Percentiles rank a stretch among this genome's conserved stretches.
Evolutionary conservation across 1,140 invertebrate species (phyloP).

Genomic region (Thalassaphorura encarpata): DNA sequence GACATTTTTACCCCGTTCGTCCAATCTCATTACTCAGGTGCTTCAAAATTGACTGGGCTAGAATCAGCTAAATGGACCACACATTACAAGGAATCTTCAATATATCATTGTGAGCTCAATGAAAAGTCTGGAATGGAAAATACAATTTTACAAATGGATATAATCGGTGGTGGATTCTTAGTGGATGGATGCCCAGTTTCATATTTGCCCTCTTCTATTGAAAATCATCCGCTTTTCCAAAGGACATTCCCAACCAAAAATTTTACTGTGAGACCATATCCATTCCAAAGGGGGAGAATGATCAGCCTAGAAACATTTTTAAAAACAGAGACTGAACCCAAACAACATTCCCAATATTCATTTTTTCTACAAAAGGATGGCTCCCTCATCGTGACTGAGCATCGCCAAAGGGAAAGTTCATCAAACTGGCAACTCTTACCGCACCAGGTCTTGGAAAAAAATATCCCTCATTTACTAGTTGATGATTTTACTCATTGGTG

Average conservation of each 20-base stretch:
- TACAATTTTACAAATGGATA: conserved; percentile 12
- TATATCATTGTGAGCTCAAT: not conserved
- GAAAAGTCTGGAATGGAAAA: not conserved
- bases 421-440: not conserved
- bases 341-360: conserved; percentile 3
- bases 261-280: conserved; percentile 12
- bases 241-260: conserved; percentile 4
- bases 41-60: not conserved
- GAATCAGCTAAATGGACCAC: not conserved
- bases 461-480: conserved; percentile 6
- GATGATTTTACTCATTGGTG: conserved; percentile 16
- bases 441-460: not conserved
- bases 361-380: conserved; percentile 4
- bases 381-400: conserved; percentile 1
- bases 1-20: conserved; percentile 2
- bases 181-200: conserved; percentile 16
- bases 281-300: conserved; percentile 11
- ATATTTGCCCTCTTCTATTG: not conserved
- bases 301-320: no score
- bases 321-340: not conserved
- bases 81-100: not conserved
- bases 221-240: conserved; percentile 6
- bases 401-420: not conserved
- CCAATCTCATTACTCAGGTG: not conserved
- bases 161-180: conserved; percentile 12